These are phyloP conservation scores for Littorina saxatilis DNA, from an alignment of 1,140 invertebrate species.

Conservation along the genomic window DNA sequence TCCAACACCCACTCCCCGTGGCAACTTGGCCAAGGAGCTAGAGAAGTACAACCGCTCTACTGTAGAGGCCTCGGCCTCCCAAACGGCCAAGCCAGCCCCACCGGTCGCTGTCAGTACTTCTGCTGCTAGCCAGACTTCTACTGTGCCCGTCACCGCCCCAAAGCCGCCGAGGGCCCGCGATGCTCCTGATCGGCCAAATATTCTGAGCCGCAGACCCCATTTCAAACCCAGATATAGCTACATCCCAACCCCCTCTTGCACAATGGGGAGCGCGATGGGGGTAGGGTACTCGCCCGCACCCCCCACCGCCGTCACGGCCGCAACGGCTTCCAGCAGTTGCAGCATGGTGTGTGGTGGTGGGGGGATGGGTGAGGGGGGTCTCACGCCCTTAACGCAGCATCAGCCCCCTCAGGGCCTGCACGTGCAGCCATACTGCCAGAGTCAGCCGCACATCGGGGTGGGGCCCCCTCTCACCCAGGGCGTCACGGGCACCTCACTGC, in stretches of 20 bases:
- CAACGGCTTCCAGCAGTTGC: slow-evolving; percentile 21
- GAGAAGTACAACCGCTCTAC: slow-evolving; percentile 73
- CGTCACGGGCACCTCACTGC: background rate
- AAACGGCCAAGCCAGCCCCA: background rate
- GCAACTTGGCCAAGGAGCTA: slow-evolving; percentile 74
- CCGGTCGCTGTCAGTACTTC: background rate
- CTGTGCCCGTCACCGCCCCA: background rate
- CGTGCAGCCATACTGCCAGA: background rate
- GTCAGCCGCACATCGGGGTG: too few relatives aligned
- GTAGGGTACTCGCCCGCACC: background rate
- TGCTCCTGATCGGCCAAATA: slow-evolving; percentile 68
- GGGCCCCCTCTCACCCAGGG: too few relatives aligned
- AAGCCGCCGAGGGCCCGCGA: slow-evolving; percentile 40
- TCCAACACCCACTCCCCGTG: slow-evolving; percentile 68
- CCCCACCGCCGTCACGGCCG: slow-evolving; percentile 13
- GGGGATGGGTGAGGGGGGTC: background rate
- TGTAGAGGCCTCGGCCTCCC: slow-evolving; percentile 17
- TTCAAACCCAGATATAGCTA: slow-evolving; percentile 83
- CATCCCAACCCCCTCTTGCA: slow-evolving; percentile 76
- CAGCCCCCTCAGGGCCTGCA: background rate
- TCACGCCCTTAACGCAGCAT: background rate
- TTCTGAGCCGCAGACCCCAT: slow-evolving; percentile 64
- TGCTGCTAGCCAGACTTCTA: background rate
- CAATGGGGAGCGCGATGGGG: slow-evolving; percentile 1
- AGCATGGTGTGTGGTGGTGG: background rate